Conservation (phyloP, 92 coral and sea anemone species). For the Parazoanthus atlanticus region DNA sequence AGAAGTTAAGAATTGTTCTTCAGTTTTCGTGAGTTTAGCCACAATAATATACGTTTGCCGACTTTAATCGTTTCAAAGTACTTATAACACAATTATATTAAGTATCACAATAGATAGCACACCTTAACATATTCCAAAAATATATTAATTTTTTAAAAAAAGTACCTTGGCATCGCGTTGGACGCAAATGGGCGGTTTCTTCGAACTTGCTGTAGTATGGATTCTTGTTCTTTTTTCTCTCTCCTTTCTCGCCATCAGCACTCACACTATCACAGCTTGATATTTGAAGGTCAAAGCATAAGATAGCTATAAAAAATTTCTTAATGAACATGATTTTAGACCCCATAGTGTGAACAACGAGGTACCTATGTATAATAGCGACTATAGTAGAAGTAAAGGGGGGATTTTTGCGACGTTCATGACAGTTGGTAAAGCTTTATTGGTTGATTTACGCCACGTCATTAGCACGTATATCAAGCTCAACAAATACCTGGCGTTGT, state of each 20-base stretch:
- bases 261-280: neutral
- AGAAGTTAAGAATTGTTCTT: too few relatives aligned
- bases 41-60: neutral
- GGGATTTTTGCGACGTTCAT: neutral
- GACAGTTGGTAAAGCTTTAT: constrained; percentile 9
- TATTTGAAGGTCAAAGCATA: constrained; percentile 1
- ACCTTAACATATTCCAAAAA: too few relatives aligned
- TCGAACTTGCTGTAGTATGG: constrained; percentile 89
- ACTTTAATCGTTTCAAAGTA: neutral
- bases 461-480: neutral
- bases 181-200: constrained; percentile 75
- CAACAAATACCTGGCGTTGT: neutral
- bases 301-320: neutral
- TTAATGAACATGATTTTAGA: constrained; percentile 8
- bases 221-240: constrained; percentile 59
- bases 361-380: neutral
- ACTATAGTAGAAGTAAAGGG: neutral
- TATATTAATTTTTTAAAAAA: too few relatives aligned
- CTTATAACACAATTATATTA: neutral
- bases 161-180: constrained; percentile 91
- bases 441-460: constrained; percentile 22
- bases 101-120: neutral
- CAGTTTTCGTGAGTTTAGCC: too few relatives aligned
- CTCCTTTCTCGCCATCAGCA: constrained; percentile 25
- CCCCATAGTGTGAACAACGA: neutral